Percentiles rank a stretch among this genome's conserved stretches.
Conservation (phyloP, 2,797 vertebrate genomes). For the Lerista edwardsae region DNA sequence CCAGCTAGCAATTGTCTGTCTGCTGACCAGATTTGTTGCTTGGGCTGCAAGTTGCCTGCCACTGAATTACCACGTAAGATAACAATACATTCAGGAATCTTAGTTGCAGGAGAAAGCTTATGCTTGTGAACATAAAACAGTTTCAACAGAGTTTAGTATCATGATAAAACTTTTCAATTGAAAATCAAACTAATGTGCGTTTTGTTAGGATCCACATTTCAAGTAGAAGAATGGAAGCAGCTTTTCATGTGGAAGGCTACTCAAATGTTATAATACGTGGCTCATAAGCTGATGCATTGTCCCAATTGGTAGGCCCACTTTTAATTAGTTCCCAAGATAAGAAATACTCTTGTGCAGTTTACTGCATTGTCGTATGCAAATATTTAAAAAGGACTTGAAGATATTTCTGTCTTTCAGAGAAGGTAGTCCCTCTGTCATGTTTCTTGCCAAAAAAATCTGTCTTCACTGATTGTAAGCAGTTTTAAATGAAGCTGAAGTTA, state of each 20-base stretch:
- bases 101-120: neutral
- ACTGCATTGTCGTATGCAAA: constrained; percentile 26
- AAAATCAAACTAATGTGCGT: neutral
- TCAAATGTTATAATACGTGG: constrained; percentile 18
- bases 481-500: constrained; percentile 20
- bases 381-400: constrained; percentile 19
- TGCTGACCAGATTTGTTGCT: neutral
- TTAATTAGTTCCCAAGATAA: neutral
- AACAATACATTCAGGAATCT: neutral
- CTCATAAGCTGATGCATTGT: neutral
- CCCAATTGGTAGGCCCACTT: neutral
- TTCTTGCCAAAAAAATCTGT: constrained; percentile 54
- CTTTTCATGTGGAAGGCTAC: neutral
- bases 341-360: constrained; percentile 25
- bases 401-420: constrained; percentile 27
- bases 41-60: neutral
- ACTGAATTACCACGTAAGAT: neutral
- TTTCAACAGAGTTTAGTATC: neutral
- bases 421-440: constrained; percentile 35
- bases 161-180: no score
- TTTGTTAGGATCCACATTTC: neutral
- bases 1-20: neutral
- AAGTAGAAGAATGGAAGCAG: neutral
- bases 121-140: neutral
- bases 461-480: neutral